Evolutionary conservation across 1,140 invertebrate species (phyloP).

Genomic region (Odontomachus brunneus): DNA sequence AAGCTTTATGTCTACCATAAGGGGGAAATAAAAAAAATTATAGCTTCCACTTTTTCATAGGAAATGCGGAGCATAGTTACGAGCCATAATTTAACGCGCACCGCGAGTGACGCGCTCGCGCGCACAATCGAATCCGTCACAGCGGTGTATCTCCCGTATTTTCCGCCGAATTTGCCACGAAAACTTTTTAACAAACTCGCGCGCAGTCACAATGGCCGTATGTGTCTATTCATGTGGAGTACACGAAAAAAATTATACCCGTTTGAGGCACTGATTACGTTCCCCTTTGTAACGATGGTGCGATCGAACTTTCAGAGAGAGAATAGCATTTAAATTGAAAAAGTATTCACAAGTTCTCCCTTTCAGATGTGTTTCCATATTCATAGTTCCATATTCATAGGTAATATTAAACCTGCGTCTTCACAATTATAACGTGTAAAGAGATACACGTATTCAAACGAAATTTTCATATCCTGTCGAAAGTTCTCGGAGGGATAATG

Average conservation of each 20-base stretch:
- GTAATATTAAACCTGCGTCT: neutral
- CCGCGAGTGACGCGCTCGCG: conserved; percentile 46
- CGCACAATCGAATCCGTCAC: conserved; percentile 36
- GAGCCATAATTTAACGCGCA: conserved; percentile 62
- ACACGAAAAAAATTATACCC: conserved; percentile 11
- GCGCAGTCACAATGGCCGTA: neutral
- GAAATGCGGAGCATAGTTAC: conserved; percentile 66
- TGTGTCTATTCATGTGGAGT: neutral
- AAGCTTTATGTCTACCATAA: conserved; percentile 46
- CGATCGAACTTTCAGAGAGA: neutral
- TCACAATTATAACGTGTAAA: neutral
- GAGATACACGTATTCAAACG: too few relatives aligned
- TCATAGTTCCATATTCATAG: neutral
- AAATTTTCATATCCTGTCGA: too few relatives aligned
- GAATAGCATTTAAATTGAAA: neutral
- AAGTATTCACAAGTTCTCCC: neutral
- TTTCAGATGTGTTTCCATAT: neutral
- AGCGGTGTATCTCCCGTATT: conserved; percentile 53
- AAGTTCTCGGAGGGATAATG: too few relatives aligned
- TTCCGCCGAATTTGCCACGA: neutral
- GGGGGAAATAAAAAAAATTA: conserved; percentile 42
- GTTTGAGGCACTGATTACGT: neutral
- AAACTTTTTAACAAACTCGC: conserved; percentile 18
- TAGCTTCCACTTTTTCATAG: conserved; percentile 36
- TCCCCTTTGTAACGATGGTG: neutral